A percentile compares a stretch with the other conserved stretches of the same genome.
Conservation (phyloP, 2,888 invertebrate species). For the Gortyna flavago region DNA sequence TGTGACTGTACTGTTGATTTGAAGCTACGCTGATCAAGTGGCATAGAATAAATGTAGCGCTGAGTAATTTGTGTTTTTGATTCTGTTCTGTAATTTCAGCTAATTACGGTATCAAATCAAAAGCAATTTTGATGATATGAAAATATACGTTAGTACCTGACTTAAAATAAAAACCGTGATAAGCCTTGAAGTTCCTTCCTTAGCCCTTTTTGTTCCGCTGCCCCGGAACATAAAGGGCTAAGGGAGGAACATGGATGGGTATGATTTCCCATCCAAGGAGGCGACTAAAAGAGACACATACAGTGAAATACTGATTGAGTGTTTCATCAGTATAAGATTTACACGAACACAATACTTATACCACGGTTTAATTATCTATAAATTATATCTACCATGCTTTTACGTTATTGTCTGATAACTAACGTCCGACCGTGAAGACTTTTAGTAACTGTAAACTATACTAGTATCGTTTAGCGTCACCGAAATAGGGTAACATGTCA, state of each 20-base stretch:
- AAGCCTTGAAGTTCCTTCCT: no score
- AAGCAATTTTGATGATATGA: background rate
- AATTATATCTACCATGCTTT: no score
- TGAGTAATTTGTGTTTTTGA: background rate
- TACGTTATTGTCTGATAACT: slow-evolving; percentile 42
- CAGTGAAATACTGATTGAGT: slow-evolving; percentile 41
- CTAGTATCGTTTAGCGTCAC: slow-evolving; percentile 56
- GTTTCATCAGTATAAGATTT: slow-evolving; percentile 37
- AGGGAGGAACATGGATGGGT: no score
- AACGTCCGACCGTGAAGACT: slow-evolving; percentile 43
- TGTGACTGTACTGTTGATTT: slow-evolving; percentile 55
- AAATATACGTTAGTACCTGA: background rate
- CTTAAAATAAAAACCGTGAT: slow-evolving; percentile 28
- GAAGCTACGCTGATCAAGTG: slow-evolving; percentile 35
- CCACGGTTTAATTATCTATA: no score
- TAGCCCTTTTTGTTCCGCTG: no score
- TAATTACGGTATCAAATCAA: background rate
- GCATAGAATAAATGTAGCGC: slow-evolving; percentile 8
- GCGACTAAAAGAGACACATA: slow-evolving; percentile 28
- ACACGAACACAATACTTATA: slow-evolving; percentile 43
- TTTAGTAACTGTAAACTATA: slow-evolving; percentile 43
- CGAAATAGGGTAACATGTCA: slow-evolving; percentile 68
- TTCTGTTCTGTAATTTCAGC: background rate
- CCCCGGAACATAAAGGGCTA: no score
- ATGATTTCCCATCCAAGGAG: no score